Conservation (phyloP, 2,797 vertebrate species). For the Anisognathus igniventris region DNA sequence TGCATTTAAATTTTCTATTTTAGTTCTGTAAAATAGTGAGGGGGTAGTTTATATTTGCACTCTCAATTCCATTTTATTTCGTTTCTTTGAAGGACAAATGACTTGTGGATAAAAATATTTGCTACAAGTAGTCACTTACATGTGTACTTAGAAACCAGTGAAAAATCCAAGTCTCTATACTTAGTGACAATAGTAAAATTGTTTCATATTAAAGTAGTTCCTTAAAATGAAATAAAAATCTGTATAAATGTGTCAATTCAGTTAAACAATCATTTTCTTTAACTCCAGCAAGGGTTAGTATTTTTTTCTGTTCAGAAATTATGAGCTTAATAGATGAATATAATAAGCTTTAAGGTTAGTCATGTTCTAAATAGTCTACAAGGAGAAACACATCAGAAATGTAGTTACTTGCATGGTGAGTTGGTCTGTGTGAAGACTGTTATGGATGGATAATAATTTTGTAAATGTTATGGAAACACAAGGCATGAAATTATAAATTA, state of each 20-base stretch:
- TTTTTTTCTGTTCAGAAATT: neutral
- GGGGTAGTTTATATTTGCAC: neutral
- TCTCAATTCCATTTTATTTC: neutral
- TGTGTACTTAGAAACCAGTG: conserved; percentile 47
- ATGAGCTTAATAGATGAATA: neutral
- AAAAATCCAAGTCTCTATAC: conserved; percentile 35
- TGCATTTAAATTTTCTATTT: neutral
- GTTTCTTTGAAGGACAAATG: neutral
- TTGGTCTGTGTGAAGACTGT: neutral
- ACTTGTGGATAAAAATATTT: neutral
- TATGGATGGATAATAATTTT: neutral
- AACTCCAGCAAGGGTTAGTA: neutral
- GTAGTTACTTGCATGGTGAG: neutral
- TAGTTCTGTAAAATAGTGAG: neutral
- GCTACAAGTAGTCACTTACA: conserved; percentile 36
- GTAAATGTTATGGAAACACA: neutral
- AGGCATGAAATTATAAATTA: neutral
- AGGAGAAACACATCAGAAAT: neutral
- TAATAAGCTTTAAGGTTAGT: neutral
- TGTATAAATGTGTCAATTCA: conserved; percentile 36
- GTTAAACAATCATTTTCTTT: neutral
- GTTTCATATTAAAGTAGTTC: conserved; percentile 66
- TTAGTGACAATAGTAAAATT: conserved; percentile 62
- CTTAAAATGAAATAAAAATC: conserved; percentile 60
- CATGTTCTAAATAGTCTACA: neutral